Evolutionary conservation across 2,797 vertebrate genomes (phyloP).

Genomic region (Peromyscus nudipes): DNA sequence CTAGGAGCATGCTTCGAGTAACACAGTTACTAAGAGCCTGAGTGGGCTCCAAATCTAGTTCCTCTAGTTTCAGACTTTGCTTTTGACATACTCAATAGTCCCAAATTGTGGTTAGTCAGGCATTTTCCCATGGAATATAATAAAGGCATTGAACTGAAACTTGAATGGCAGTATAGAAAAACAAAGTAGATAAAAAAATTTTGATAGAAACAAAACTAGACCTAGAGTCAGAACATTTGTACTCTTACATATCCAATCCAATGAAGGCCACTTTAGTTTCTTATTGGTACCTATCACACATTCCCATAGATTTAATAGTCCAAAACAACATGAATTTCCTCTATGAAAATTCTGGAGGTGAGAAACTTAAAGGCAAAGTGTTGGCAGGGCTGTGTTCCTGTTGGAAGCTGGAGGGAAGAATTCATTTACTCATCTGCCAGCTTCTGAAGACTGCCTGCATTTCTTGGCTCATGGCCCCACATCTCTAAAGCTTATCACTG

Average conservation of each 20-base stretch:
- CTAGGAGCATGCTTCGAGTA: neutral
- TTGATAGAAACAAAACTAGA: neutral
- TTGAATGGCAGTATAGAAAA: constrained; percentile 27
- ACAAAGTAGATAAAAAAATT: neutral
- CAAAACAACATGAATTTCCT: neutral
- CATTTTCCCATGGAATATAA: neutral
- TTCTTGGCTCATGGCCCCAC: neutral
- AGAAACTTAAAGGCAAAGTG: constrained; percentile 1
- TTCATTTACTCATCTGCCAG: constrained; percentile 22
- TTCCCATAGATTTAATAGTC: neutral
- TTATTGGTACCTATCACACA: neutral
- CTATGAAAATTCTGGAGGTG: neutral
- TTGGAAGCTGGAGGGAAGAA: neutral
- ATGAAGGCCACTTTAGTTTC: neutral
- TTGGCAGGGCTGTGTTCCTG: neutral
- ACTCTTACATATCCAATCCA: neutral
- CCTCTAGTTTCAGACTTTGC: neutral
- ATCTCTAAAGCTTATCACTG: neutral
- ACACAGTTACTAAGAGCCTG: neutral
- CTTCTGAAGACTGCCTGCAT: neutral
- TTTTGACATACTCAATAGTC: neutral
- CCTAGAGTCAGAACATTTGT: neutral
- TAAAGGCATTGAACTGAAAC: neutral
- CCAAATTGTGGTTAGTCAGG: neutral
- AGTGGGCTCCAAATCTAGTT: neutral